Evolutionary conservation across 2,888 invertebrate species (phyloP).

Genomic region (Macropis europaea): DNA sequence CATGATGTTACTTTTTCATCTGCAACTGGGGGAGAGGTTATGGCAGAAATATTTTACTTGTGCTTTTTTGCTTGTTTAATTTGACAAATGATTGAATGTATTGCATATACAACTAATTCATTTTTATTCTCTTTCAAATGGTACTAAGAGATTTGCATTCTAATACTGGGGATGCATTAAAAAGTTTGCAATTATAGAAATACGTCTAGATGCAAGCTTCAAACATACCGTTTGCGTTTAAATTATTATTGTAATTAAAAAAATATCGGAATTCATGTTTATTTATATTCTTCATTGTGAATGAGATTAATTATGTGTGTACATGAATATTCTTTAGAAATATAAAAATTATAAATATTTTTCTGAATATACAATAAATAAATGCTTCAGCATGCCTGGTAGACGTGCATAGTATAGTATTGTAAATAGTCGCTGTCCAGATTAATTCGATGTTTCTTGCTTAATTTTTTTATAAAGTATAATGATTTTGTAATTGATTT

Average conservation of each 20-base stretch:
- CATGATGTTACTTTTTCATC: not conserved
- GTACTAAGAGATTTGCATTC: too few relatives aligned
- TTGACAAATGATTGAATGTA: not conserved
- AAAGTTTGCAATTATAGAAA: too few relatives aligned
- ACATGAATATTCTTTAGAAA: too few relatives aligned
- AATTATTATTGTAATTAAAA: too few relatives aligned
- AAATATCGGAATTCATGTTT: too few relatives aligned
- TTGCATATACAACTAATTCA: not conserved
- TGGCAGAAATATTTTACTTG: not conserved
- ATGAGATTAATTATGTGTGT: too few relatives aligned
- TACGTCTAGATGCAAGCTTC: not conserved
- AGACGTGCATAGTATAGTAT: not conserved
- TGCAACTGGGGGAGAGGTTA: not conserved
- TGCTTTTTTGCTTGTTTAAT: conserved; percentile 3
- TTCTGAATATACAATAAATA: too few relatives aligned
- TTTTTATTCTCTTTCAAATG: not conserved
- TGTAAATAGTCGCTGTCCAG: not conserved
- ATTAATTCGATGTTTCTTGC: conserved; percentile 1
- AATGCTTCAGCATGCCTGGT: conserved; percentile 30
- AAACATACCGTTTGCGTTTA: not conserved
- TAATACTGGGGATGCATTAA: too few relatives aligned
- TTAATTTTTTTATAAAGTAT: conserved; percentile 8
- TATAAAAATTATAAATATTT: too few relatives aligned
- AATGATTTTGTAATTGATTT: not conserved
- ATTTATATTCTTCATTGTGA: too few relatives aligned